Conservation (phyloP, 2,113 vertebrate genomes). For the Cyprinodon brontotheroides region DNA sequence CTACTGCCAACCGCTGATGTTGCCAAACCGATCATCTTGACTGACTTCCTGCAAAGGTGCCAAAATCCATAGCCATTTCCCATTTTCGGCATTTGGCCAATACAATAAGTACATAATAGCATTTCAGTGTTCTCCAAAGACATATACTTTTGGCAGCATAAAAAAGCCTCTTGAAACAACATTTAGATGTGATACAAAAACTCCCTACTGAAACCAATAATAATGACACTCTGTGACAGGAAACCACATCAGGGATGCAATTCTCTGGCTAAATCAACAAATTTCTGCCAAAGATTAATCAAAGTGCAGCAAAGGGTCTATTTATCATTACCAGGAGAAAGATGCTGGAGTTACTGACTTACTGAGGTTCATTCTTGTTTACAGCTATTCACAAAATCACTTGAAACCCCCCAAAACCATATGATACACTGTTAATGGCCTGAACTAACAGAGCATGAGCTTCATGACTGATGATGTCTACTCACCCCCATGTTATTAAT, state of each 20-base stretch:
- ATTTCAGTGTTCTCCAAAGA: slow-evolving; percentile 71
- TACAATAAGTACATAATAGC: slow-evolving; percentile 72
- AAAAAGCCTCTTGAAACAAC: slow-evolving; percentile 46
- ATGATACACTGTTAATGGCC: slow-evolving; percentile 46
- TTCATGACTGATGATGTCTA: slow-evolving; percentile 16
- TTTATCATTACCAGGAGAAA: slow-evolving; percentile 58
- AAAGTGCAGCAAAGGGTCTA: slow-evolving; percentile 43
- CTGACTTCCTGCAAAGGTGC: slow-evolving; percentile 57
- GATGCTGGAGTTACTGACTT: slow-evolving; percentile 52
- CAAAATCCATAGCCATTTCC: slow-evolving; percentile 68
- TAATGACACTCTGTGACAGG: slow-evolving; percentile 60
- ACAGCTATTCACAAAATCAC: slow-evolving; percentile 50
- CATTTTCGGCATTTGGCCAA: slow-evolving; percentile 67
- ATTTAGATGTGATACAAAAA: slow-evolving; percentile 61
- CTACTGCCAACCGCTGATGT: slow-evolving; percentile 53
- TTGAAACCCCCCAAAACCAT: slow-evolving; percentile 47
- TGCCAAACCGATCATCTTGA: slow-evolving; percentile 74
- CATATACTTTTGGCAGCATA: slow-evolving; percentile 58
- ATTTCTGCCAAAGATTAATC: slow-evolving; percentile 59
- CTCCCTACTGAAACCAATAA: slow-evolving; percentile 63
- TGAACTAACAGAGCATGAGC: slow-evolving; percentile 28
- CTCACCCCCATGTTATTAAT: slow-evolving; percentile 14
- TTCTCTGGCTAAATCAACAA: slow-evolving; percentile 60
- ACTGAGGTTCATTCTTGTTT: slow-evolving; percentile 46
- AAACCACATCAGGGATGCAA: slow-evolving; percentile 41